Evolutionary conservation across 1,140 invertebrate genomes (phyloP), one percentile per base, ranked within the genome.

Genomic region (Heliconius hewitsoni): DNA sequence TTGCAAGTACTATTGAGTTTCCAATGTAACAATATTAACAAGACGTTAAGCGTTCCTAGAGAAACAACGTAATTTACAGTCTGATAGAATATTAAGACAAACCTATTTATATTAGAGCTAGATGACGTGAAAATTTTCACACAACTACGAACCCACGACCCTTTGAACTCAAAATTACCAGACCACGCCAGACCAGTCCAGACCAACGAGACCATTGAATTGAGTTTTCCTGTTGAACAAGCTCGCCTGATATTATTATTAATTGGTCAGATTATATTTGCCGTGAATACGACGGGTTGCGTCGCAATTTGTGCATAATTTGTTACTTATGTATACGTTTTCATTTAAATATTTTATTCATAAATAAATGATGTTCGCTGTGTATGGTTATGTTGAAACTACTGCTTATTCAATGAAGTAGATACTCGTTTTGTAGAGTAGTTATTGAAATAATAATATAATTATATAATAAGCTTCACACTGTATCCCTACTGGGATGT

Each of bases 171-270:
- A 46, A 70, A 13, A 66, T 8, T 52, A 66, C 60, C 60, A 66
- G 60, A 66, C 60, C 60, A 66, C 23, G 27, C 60, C 60, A 60
- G 9, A n/a, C 60, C 60, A 66, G 23, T 76, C 74, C n/a, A 42
- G 71, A 71, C 77, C 50, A 50, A 76, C 74, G 5, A 46, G 55
- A 72, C 72, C n/a, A 66, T 70, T 71, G 23, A 27, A 74, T 74
- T 74, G 57, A 75, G 74, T 71, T 80, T 80, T 80, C 78, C 74
- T 79, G 78, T 80, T 74, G 37, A 37, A 60, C 34, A 66, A 60
- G 75, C 66, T 75, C 71, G n/a, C 72, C 57, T 76, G 46, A 76
- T 80, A 73, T 80, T 76, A 80, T 80, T 60, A 80, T 80, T 80
- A 80, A 80, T 80, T 74, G 46, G 55, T 73, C 37, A 60, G 73